Conservation (phyloP, 2,888 invertebrate species). For the Dicyrtomina minuta region DNA sequence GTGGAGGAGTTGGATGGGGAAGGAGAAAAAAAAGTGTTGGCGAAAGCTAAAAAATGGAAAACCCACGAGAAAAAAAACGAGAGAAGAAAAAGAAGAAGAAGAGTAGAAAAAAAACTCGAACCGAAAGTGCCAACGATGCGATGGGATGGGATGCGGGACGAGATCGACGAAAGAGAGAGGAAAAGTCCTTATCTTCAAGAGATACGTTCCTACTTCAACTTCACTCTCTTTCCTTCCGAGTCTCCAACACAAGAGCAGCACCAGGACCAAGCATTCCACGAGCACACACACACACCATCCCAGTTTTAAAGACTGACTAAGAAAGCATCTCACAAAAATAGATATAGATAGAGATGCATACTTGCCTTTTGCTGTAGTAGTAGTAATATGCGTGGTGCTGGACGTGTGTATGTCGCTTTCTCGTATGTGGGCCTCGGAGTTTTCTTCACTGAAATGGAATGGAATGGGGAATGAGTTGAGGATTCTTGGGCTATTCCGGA, state of each 20-base stretch:
- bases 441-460: not conserved
- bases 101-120: not conserved
- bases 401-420: not conserved
- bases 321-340: no score
- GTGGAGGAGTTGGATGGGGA: not conserved
- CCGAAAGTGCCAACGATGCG: slow-evolving; percentile 12
- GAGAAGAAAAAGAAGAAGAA: no score
- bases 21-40: slow-evolving; percentile 11
- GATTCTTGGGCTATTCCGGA: not conserved
- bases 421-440: not conserved
- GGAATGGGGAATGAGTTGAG: not conserved
- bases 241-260: no score
- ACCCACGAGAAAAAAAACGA: no score
- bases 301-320: no score
- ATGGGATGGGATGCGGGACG: not conserved
- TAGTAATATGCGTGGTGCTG: no score
- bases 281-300: no score
- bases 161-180: not conserved
- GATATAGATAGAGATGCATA: no score
- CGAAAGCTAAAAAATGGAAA: slow-evolving; percentile 3
- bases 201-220: slow-evolving; percentile 15
- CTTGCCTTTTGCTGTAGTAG: no score
- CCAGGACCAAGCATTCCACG: no score
- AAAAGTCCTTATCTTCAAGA: slow-evolving; percentile 21
- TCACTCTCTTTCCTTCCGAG: not conserved